Evolutionary conservation across 2,797 vertebrate species (phyloP), one percentile per base, ranked within the genome.

Genomic region (Galago senegalensis): DNA sequence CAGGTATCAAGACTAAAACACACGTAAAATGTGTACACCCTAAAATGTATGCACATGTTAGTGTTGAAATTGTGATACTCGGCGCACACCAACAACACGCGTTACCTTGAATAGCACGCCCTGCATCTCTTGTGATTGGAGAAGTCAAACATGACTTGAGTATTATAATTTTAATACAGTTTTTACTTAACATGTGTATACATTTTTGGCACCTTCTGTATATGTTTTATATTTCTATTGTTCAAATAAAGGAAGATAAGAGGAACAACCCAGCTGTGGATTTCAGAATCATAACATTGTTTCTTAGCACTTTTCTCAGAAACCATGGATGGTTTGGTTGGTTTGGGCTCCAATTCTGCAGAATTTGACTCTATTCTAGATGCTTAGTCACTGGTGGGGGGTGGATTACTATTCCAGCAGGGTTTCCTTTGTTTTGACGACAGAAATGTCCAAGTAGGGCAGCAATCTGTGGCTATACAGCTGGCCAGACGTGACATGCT

Each of bases 311-410:
- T 29, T n/a, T 53, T 21, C 56, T 85, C 63, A 29, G 11, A 61
- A 63, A 31, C 11, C 27, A 53, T 7, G 25, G 53, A 23, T 56
- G 43, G 53, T 40, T 40, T 53, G 27, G 14, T 46, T 27, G 81
- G 20, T 25, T 72, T 17, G 27, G 17, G 27, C 40, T 49, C 34
- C 81, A 72, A 0, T 63, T 61, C 81, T 53, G 21, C 16, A n/a
- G 53, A 72, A 16, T 43, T 16, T 27, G 43, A 27, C n/a, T 9
- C 7, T 5, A 9, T 23, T 63, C 72, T 21, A 17, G 73, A 3
- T 13, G 53, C 53, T 49, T 76, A 6, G 31, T 46, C 23, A 0
- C 2, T 16, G 0, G 31, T 2, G 25, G 1, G 9, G 31, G 25
- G 1, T 4, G 23, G 56, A 23, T 94, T 5, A 18, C 56, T 88